phyloP scores from a whole-genome alignment of 2,113 vertebrate species.

The Dissostichus mawsoni region DNA sequence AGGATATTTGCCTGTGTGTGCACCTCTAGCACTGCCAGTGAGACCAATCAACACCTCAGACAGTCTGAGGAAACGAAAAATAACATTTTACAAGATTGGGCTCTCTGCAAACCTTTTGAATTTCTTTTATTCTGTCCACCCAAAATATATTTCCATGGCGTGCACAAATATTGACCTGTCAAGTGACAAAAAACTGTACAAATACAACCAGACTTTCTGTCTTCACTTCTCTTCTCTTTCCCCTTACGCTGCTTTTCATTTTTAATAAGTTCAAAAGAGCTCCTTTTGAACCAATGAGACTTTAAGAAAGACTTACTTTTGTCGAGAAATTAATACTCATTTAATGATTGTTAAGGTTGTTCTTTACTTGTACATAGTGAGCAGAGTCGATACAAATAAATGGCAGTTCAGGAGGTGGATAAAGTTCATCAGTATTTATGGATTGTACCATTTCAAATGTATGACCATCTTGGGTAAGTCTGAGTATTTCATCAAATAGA shows the following conservation, averaged over 20 bases:
- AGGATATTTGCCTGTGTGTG: not conserved
- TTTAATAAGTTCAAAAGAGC: constrained; percentile 3
- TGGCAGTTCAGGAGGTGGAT: not conserved
- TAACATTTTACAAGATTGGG: not conserved
- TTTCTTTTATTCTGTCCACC: not conserved
- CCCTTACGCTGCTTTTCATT: constrained; percentile 24
- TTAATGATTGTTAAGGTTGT: constrained; percentile 6
- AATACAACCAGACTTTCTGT: not conserved
- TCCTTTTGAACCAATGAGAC: constrained; percentile 33
- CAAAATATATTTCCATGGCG: not conserved
- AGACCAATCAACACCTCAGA: constrained; percentile 8
- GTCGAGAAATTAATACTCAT: not conserved
- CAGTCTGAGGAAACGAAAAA: not conserved
- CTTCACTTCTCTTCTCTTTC: not conserved
- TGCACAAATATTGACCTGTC: not conserved
- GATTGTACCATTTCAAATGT: not conserved
- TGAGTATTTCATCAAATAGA: not conserved
- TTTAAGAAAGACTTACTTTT: constrained; percentile 19
- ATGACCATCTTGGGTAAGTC: not conserved
- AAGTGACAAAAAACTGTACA: not conserved
- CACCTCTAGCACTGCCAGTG: not conserved
- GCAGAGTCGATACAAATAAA: not conserved
- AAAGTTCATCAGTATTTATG: not conserved
- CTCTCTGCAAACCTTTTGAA: not conserved
- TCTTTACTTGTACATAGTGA: not conserved